phyloP scores from a whole-genome alignment of 2,888 invertebrate species.

The Chloromyia formosa region DNA sequence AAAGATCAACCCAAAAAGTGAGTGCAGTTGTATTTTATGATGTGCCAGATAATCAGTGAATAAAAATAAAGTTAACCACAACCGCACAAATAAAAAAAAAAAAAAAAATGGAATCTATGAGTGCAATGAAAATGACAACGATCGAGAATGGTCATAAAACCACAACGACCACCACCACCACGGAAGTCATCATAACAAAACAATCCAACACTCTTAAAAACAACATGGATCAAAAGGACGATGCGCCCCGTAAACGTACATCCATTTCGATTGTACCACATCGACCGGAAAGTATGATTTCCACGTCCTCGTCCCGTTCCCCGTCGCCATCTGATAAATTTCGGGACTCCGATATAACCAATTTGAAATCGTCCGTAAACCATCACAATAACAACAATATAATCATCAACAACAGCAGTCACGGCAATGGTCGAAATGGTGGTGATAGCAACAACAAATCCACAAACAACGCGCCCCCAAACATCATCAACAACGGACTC shows the following conservation, averaged over 20 bases:
- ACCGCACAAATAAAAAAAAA: too few relatives aligned
- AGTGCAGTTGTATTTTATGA: too few relatives aligned
- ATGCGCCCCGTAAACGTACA: slow-evolving; percentile 61
- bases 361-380: slow-evolving; percentile 4
- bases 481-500: slow-evolving; percentile 33
- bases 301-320: slow-evolving; percentile 47
- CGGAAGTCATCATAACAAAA: slow-evolving; percentile 58
- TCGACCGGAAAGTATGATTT: slow-evolving; percentile 48
- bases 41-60: too few relatives aligned
- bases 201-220: slow-evolving; percentile 62
- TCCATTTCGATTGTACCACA: slow-evolving; percentile 62
- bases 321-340: neutral
- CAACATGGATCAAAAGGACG: slow-evolving; percentile 63
- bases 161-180: slow-evolving; percentile 57
- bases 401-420: slow-evolving; percentile 16
- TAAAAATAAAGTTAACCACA: too few relatives aligned
- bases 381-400: slow-evolving; percentile 35
- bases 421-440: neutral
- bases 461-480: slow-evolving; percentile 1
- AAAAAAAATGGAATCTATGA: slow-evolving; percentile 37
- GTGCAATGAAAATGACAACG: slow-evolving; percentile 51
- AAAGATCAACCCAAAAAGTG: too few relatives aligned
- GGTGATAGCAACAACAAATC: slow-evolving; percentile 45
- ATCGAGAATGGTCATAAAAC: neutral
- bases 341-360: slow-evolving; percentile 13